Percentiles rank a stretch among this genome's conserved stretches.
phyloP scores from a whole-genome alignment of 2,797 vertebrate species.

The Sternotherus odoratus region DNA sequence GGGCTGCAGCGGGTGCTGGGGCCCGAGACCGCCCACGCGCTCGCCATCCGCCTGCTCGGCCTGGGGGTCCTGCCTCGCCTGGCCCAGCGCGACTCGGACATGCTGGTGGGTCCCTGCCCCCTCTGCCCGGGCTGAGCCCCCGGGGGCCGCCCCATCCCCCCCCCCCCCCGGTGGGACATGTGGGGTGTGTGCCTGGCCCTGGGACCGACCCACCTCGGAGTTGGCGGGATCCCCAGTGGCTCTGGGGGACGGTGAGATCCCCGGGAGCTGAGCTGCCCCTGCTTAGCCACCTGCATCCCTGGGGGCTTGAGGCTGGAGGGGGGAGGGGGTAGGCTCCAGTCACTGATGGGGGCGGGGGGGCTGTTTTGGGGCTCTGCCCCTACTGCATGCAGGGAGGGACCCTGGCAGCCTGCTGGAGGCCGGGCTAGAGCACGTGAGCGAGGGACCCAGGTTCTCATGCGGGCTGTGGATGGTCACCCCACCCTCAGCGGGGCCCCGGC shows the following conservation, averaged over 20 bases:
- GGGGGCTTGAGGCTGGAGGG: too few relatives aligned
- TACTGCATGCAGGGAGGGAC: too few relatives aligned
- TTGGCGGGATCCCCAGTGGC: neutral
- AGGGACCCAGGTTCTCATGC: neutral
- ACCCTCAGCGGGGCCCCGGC: too few relatives aligned
- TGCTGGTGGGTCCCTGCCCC: neutral
- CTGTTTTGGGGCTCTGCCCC: neutral
- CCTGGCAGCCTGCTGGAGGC: too few relatives aligned
- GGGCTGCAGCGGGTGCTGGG: slow-evolving; percentile 85
- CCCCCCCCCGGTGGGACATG: neutral
- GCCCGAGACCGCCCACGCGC: slow-evolving; percentile 88
- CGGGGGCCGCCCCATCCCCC: too few relatives aligned
- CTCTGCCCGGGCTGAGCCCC: neutral
- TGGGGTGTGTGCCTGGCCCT: neutral
- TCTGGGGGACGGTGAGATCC: neutral
- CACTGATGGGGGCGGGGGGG: neutral
- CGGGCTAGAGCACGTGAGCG: too few relatives aligned
- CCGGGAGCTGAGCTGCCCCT: too few relatives aligned
- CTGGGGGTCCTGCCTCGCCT: slow-evolving; percentile 84
- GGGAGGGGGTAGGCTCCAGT: too few relatives aligned
- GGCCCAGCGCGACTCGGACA: neutral
- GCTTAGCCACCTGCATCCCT: too few relatives aligned
- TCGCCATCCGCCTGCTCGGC: slow-evolving; percentile 84
- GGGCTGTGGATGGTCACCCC: neutral
- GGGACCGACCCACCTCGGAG: too few relatives aligned